Evolutionary conservation across 2,797 vertebrate genomes (phyloP), one percentile per base, ranked within the genome.

Genomic region (Naso thynnoides): DNA sequence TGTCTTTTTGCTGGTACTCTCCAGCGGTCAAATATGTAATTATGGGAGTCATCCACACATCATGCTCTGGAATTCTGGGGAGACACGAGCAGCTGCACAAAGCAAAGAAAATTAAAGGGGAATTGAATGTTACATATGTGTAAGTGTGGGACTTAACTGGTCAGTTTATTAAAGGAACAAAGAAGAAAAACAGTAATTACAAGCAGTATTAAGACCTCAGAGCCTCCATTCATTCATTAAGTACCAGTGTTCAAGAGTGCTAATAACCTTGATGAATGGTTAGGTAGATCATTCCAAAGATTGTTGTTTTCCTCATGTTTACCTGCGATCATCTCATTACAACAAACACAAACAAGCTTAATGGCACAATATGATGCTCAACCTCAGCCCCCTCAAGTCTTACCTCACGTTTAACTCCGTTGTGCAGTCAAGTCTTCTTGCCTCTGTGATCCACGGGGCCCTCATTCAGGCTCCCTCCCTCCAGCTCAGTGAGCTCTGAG

Each of bases 371-470:
- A 14, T 8, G 27, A 42, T 42, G 52, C 26, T 69, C 49, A 48
- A 52, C 9, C 9, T 1, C n/a, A 26, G 52, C 60, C 23, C 56
- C 39, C 59, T 19, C 2, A 16, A 27, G 15, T 53, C 82, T 84
- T 81, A 82, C 85, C 86, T 83, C 44, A 38, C 14, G 11, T 49
- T 76, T 8, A 39, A 18, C 74, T 76, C 52, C 24, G 60, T 53
- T 26, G 57, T 54, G 52, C 29, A 49, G 63, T 61, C 64, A 50
- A 56, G 45, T 78, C 58, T 53, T 52, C 31, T 36, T 48, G 45
- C 33, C 45, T 63, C 45, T 45, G 49, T 55, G 67, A 67, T 80
- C 63, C 56, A 27, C 23, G 63, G 70, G 59, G 55, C 68, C 66
- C 70, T 10, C 24, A 14, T 18, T 29, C 69, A 54, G 39, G 49